A percentile compares a stretch with the other conserved stretches of the same genome.
These are phyloP conservation scores for Thalassarche chlororhynchos DNA, from an alignment of 2,113 vertebrate genomes.

Conservation along the genomic window DNA sequence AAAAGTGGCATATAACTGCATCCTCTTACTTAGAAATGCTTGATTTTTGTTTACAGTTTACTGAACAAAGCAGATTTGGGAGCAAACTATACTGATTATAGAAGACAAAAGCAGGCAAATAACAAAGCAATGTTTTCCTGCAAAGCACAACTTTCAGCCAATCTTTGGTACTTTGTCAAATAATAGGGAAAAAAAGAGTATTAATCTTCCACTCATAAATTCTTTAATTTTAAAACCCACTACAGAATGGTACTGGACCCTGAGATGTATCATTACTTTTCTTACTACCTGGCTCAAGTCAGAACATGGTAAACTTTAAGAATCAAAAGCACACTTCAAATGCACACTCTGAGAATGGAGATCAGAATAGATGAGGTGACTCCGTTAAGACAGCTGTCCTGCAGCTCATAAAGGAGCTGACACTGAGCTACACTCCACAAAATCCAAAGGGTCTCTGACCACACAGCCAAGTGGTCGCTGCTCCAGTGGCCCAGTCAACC, in stretches of 20 bases:
- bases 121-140: background rate
- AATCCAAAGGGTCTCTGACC: background rate
- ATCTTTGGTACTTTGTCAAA: background rate
- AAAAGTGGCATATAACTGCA: background rate
- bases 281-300: background rate
- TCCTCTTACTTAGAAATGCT: background rate
- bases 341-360: background rate
- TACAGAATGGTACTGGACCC: background rate
- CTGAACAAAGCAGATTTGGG: background rate
- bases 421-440: fast-evolving
- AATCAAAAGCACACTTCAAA: background rate
- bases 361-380: background rate
- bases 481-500: background rate
- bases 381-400: background rate
- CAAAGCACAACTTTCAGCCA: background rate
- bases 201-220: background rate
- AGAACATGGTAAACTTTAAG: background rate
- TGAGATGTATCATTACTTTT: background rate
- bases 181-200: background rate
- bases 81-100: background rate
- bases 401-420: background rate
- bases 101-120: background rate
- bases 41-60: background rate
- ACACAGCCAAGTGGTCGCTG: background rate
- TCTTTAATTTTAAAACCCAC: background rate